phyloP scores from a whole-genome alignment of 2,113 vertebrate species.

The Lasiurus borealis region DNA sequence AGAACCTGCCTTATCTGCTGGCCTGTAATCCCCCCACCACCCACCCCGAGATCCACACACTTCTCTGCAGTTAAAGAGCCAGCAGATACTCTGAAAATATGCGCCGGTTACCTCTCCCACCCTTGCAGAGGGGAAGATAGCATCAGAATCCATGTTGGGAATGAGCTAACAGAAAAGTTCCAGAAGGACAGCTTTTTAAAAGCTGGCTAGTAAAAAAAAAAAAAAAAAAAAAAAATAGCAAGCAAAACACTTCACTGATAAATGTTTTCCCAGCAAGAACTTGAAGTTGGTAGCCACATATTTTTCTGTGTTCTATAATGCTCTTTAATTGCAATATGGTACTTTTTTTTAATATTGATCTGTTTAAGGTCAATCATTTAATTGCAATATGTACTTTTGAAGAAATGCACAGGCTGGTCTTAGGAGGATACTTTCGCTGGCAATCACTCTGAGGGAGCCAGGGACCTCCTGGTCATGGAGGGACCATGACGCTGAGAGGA shows the following conservation, averaged over 20 bases:
- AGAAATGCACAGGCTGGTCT: background rate
- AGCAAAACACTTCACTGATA: background rate
- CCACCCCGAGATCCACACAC: background rate
- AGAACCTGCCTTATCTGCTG: background rate
- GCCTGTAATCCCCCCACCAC: background rate
- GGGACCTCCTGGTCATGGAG: background rate
- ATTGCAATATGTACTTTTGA: background rate
- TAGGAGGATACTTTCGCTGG: too few species aligned
- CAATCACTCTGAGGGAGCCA: background rate
- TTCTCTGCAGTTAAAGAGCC: constrained; percentile 1
- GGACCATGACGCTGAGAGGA: background rate
- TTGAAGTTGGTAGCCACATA: background rate
- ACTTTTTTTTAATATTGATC: too few species aligned
- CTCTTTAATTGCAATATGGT: background rate
- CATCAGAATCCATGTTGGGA: background rate
- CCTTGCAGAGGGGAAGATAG: background rate
- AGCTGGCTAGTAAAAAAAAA: too few species aligned
- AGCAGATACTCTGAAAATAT: too few species aligned
- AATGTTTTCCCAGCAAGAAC: background rate
- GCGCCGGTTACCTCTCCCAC: too few species aligned
- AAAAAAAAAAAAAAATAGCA: background rate
- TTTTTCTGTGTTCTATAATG: background rate
- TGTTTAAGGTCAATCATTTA: too few species aligned
- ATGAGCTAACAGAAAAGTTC: background rate
- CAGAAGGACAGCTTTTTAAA: background rate